These are phyloP conservation scores for Pollenia amentaria DNA, from an alignment of 2,888 invertebrate genomes.

Conservation along the genomic window DNA sequence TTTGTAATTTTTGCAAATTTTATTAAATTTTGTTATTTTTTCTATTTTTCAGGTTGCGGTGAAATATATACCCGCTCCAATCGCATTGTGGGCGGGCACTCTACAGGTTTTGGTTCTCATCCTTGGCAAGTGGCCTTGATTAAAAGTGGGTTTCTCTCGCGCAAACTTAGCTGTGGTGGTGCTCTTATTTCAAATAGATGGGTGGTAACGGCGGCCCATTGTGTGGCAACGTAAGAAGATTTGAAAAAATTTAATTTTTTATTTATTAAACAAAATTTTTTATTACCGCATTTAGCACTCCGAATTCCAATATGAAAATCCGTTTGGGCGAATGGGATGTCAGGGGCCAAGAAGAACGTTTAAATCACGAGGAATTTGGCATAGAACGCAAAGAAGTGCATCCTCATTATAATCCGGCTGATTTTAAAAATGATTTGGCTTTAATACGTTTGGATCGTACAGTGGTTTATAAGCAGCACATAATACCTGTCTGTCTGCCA, in stretches of 20 bases:
- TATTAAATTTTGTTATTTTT: neutral
- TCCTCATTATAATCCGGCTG: conserved; percentile 94
- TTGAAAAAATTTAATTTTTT: neutral
- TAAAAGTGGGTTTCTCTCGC: conserved; percentile 94
- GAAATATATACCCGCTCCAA: conserved; percentile 94
- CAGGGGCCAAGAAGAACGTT: conserved; percentile 91
- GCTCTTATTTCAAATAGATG: conserved; percentile 95
- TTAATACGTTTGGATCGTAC: conserved; percentile 91
- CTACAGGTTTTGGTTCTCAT: conserved; percentile 95
- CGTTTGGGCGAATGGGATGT: conserved; percentile 97
- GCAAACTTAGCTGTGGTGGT: conserved; percentile 96
- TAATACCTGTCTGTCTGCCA: conserved; percentile 95
- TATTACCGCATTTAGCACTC: conserved; percentile 87
- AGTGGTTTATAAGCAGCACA: conserved; percentile 95
- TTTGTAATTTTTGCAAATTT: neutral
- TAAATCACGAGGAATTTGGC: conserved; percentile 93
- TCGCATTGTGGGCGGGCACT: conserved; percentile 96
- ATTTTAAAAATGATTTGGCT: conserved; percentile 96
- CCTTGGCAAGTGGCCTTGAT: conserved; percentile 98
- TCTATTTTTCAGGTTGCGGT: conserved; percentile 91
- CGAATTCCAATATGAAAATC: conserved; percentile 94
- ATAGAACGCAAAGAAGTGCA: conserved; percentile 96
- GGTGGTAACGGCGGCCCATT: conserved; percentile 96
- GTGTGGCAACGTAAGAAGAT: conserved; percentile 93
- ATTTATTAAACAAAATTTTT: neutral